Conservation (phyloP, 1,140 invertebrate species). For the Neoseiulus cucumeris region DNA sequence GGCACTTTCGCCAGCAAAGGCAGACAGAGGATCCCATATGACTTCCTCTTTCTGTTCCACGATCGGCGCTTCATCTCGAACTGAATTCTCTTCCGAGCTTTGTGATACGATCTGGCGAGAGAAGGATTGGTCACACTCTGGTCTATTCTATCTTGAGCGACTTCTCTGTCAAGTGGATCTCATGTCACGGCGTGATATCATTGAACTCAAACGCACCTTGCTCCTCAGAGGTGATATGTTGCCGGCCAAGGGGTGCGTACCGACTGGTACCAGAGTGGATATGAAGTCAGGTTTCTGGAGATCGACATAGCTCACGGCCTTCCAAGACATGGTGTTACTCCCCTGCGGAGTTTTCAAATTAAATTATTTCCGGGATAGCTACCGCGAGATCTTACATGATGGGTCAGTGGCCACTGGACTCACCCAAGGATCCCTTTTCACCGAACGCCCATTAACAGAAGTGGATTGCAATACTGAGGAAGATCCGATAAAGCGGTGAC, state of each 20-base stretch:
- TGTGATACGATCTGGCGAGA: not conserved
- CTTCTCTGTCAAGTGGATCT: too few relatives aligned
- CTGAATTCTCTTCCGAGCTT: not conserved
- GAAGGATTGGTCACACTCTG: not conserved
- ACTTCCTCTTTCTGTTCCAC: not conserved
- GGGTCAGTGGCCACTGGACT: too few relatives aligned
- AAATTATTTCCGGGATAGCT: too few relatives aligned
- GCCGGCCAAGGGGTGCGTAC: not conserved
- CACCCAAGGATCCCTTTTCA: too few relatives aligned
- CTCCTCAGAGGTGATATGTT: not conserved
- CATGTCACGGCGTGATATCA: not conserved
- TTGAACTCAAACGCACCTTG: not conserved
- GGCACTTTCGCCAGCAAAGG: not conserved
- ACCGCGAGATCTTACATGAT: too few relatives aligned
- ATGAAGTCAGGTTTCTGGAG: not conserved
- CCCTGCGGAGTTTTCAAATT: too few relatives aligned
- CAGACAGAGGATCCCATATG: conserved; percentile 1
- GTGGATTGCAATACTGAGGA: too few relatives aligned
- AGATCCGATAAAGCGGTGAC: too few relatives aligned
- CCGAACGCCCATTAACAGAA: too few relatives aligned
- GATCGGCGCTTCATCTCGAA: not conserved
- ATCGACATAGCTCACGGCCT: not conserved
- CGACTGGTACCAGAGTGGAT: not conserved
- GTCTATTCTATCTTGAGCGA: not conserved
- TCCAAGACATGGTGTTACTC: not conserved